A percentile compares a stretch with the other conserved stretches of the same genome.
phyloP scores from a whole-genome alignment of 2,888 invertebrate species.

The Trachelus iudaicus region DNA sequence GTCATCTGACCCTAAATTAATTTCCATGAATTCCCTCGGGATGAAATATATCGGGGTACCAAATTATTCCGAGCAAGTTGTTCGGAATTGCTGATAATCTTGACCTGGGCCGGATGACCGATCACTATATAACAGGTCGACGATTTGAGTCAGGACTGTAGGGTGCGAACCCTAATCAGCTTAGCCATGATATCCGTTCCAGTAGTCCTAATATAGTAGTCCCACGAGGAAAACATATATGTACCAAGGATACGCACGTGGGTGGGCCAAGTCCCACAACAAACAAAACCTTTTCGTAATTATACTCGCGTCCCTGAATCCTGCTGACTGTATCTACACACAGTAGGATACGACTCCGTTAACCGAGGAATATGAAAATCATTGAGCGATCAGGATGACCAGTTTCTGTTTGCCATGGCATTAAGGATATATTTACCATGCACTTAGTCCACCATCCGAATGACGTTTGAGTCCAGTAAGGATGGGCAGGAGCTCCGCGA shows the following conservation, averaged over 20 bases:
- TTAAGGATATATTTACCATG: not conserved
- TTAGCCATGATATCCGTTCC: not conserved
- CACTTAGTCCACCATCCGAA: not conserved
- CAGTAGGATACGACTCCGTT: not conserved
- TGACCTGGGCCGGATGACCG: not conserved
- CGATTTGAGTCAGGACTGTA: not conserved
- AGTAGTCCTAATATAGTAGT: not conserved
- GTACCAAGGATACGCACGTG: not conserved
- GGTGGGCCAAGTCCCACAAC: not conserved
- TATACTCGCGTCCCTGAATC: not conserved
- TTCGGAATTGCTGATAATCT: not conserved
- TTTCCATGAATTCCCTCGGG: not conserved
- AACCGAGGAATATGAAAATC: not conserved
- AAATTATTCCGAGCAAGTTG: not conserved
- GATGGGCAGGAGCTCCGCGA: not conserved
- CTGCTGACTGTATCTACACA: not conserved
- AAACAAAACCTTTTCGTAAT: not conserved
- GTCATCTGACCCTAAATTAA: not conserved
- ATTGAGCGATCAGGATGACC: not conserved
- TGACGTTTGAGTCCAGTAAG: not conserved
- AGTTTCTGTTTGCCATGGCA: not conserved
- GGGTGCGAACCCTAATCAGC: not conserved
- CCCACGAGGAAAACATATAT: not conserved
- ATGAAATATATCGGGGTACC: not conserved
- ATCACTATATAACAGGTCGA: not conserved